Evolutionary conservation across 2,888 invertebrate species (phyloP), one percentile per base, ranked within the genome.

Genomic region (Volucella inanis): DNA sequence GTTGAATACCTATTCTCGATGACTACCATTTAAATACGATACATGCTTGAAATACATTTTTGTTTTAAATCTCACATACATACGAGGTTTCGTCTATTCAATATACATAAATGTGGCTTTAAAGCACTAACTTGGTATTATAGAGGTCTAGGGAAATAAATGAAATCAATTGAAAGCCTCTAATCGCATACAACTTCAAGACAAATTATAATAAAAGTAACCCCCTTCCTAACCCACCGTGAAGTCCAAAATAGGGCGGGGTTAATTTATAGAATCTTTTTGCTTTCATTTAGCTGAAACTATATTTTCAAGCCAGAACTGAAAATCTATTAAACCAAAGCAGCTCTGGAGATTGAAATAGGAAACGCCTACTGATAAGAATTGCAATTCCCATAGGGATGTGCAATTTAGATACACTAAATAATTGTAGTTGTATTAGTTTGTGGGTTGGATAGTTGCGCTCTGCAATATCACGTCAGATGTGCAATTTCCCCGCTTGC

Each of bases 231-330:
- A 6, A 31, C 6, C 6, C 31, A 31, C 6, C 31, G 31, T 31
- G 59, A 65, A 22, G 6, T n/a, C 10, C 1, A 18, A 18, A 57
- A 49, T 15, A 70, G 57, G 70, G 70, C 70, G 70, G 70, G 57
- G 70, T 59, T 70, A 18, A 3, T 38, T 64, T 11, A 2, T 18
- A 31, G 22, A 14, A 12, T 59, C 15, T 2, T 61, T n/a, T 61
- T 6, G n/a, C 38, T 47, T 67, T 38, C 10, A 15, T 57, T 55
- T 15, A 14, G 6, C 3, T n/a, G 10, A 55, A 67, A 47, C 11
- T 15, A 68, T 11, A 45, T 47, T 47, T 49, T 14, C 39, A n/a
- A 10, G 10, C n/a, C 22, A 43, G 43, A 22, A n/a, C 2, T 47
- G n/a, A 11, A 49, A 18, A 49, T 57, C 18, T 22, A 18, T 47